Evolutionary conservation across 2,797 vertebrate genomes (phyloP).

Genomic region (Moxostoma hubbsi): DNA sequence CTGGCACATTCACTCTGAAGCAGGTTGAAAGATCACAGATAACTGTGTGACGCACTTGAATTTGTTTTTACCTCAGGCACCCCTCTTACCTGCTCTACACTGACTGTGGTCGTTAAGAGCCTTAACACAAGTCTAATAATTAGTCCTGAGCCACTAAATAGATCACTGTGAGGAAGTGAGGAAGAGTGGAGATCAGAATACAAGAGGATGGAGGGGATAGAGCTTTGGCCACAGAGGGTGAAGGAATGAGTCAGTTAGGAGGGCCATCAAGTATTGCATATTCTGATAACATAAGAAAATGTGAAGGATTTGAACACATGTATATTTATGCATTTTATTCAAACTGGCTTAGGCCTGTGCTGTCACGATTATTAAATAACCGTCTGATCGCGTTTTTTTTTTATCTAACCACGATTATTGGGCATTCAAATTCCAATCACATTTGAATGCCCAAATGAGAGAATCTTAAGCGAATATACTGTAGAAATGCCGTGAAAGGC

Average conservation of each 20-base stretch:
- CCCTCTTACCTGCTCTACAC: conserved; percentile 39
- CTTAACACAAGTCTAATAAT: conserved; percentile 61
- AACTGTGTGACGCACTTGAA: conserved; percentile 46
- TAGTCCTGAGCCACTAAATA: conserved; percentile 63
- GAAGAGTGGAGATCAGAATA: conserved; percentile 57
- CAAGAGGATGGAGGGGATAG: conserved; percentile 26
- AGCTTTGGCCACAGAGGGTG: conserved; percentile 13
- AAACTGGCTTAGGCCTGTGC: too few relatives aligned
- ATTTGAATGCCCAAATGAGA: too few relatives aligned
- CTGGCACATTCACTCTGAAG: background rate
- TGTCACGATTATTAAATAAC: too few relatives aligned
- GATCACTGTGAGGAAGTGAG: conserved; percentile 57
- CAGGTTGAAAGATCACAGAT: conserved; percentile 38
- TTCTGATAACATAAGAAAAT: background rate
- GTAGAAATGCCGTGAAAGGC: too few relatives aligned
- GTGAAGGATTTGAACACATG: too few relatives aligned
- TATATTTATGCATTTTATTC: too few relatives aligned
- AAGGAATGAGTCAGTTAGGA: background rate
- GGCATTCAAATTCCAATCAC: too few relatives aligned
- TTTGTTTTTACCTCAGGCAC: conserved; percentile 34
- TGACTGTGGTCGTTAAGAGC: conserved; percentile 64
- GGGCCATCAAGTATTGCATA: background rate
- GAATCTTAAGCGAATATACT: too few relatives aligned
- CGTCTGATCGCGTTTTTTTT: too few relatives aligned
- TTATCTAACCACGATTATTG: too few relatives aligned